These are phyloP conservation scores for Rhineura floridana DNA, from an alignment of 2,113 vertebrate species.

Conservation along the genomic window DNA sequence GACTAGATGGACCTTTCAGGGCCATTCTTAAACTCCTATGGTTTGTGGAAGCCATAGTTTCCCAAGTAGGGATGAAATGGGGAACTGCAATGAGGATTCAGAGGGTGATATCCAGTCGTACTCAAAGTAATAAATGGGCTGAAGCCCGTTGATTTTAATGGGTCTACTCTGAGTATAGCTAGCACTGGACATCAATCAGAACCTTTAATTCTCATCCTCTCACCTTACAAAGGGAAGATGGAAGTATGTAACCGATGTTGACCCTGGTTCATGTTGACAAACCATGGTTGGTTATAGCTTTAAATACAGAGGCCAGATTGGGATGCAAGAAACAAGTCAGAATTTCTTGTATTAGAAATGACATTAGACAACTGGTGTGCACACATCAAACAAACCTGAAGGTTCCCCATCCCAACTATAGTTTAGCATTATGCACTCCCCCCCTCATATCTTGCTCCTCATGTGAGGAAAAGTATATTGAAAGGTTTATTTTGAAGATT, in stretches of 20 bases:
- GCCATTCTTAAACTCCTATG: not conserved
- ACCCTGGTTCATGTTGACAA: not conserved
- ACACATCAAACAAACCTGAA: constrained; percentile 57
- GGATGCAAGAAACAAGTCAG: constrained; percentile 38
- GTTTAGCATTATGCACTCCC: not conserved
- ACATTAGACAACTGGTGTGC: constrained; percentile 67
- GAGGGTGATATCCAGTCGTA: no score
- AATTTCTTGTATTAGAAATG: constrained; percentile 62
- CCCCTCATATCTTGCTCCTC: not conserved
- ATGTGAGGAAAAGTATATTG: not conserved
- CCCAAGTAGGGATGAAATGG: not conserved
- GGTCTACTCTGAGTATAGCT: no score
- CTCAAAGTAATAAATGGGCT: no score
- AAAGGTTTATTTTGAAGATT: not conserved
- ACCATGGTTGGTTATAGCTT: not conserved
- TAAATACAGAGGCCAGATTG: no score
- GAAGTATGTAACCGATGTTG: not conserved
- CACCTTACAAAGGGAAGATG: not conserved
- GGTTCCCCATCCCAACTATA: constrained; percentile 44
- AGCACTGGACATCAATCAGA: not conserved
- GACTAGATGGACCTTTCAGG: not conserved
- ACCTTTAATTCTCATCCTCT: not conserved
- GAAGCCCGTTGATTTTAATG: no score
- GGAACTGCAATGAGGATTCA: not conserved
- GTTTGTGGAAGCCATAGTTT: not conserved